Evolutionary conservation across 2,888 invertebrate genomes (phyloP).

Genomic region (Stratiomys singularior): DNA sequence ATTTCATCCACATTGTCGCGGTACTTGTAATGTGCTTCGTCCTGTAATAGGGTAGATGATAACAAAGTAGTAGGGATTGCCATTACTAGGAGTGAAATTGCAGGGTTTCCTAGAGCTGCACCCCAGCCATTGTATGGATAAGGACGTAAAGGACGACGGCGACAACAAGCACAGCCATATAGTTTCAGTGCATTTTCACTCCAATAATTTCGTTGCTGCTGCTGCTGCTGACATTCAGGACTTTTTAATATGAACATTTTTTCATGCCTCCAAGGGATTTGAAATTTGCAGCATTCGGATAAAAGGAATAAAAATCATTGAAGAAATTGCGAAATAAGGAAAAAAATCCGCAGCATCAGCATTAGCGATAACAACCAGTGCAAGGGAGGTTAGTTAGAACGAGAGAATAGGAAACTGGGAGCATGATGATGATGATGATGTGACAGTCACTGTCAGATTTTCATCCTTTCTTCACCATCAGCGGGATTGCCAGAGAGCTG

Average conservation of each 20-base stretch:
- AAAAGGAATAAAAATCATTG: not conserved
- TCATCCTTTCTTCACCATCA: not conserved
- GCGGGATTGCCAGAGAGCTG: not conserved
- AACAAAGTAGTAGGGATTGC: not conserved
- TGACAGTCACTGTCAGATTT: not conserved
- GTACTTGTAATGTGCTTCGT: not conserved
- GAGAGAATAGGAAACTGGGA: too few species aligned
- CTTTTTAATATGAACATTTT: not conserved
- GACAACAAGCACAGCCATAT: not conserved
- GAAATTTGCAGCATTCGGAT: not conserved
- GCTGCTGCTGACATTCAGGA: constrained; percentile 4
- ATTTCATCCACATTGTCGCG: not conserved
- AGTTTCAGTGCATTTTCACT: not conserved
- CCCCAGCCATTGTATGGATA: not conserved
- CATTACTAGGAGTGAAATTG: not conserved
- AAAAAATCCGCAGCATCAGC: constrained; percentile 6
- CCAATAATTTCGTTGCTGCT: constrained; percentile 1
- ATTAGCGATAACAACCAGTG: not conserved
- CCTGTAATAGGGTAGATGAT: constrained; percentile 1
- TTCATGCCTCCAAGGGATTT: constrained; percentile 5
- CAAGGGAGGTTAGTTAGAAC: not conserved
- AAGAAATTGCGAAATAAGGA: not conserved
- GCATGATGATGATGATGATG: not conserved
- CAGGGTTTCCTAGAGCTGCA: not conserved
- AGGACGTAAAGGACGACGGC: not conserved